phyloP scores from a whole-genome alignment of 2,113 vertebrate species.

The Brachirus orientalis region DNA sequence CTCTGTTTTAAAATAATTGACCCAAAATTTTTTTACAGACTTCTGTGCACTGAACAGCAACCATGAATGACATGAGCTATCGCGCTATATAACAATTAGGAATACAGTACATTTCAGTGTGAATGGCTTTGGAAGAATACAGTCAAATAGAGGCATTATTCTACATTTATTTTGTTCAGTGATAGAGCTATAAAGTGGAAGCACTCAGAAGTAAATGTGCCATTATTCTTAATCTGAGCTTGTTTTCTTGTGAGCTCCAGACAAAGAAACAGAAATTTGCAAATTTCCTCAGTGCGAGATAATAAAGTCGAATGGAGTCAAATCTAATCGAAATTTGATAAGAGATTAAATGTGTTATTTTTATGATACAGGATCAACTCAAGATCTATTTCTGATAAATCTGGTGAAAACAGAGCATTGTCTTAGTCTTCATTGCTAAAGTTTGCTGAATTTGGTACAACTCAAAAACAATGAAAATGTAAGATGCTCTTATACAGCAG shows the following conservation, averaged over 20 bases:
- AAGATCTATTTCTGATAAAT: too few species aligned
- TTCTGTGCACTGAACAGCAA: constrained; percentile 31
- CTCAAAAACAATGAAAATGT: too few species aligned
- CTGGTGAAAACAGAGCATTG: too few species aligned
- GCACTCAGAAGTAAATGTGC: neutral
- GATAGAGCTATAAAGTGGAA: neutral
- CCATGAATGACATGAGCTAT: constrained; percentile 18
- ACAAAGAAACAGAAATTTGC: too few species aligned
- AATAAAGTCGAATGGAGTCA: too few species aligned
- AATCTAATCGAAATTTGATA: too few species aligned
- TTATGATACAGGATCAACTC: too few species aligned
- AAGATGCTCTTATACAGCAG: too few species aligned
- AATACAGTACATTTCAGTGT: neutral
- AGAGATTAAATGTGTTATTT: too few species aligned
- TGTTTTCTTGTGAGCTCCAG: neutral
- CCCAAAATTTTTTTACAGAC: constrained; percentile 34
- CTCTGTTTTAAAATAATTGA: constrained; percentile 14
- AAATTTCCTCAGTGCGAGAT: too few species aligned
- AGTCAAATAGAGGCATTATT: constrained; percentile 8
- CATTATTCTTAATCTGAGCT: constrained; percentile 2
- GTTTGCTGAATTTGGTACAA: too few species aligned
- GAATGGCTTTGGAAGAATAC: neutral
- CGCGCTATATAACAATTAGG: constrained; percentile 2
- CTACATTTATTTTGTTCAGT: neutral
- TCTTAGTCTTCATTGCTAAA: too few species aligned